A percentile compares a stretch with the other conserved stretches of the same genome.
Evolutionary conservation across 2,797 vertebrate genomes (phyloP).

Genomic region (Trichosurus vulpecula): DNA sequence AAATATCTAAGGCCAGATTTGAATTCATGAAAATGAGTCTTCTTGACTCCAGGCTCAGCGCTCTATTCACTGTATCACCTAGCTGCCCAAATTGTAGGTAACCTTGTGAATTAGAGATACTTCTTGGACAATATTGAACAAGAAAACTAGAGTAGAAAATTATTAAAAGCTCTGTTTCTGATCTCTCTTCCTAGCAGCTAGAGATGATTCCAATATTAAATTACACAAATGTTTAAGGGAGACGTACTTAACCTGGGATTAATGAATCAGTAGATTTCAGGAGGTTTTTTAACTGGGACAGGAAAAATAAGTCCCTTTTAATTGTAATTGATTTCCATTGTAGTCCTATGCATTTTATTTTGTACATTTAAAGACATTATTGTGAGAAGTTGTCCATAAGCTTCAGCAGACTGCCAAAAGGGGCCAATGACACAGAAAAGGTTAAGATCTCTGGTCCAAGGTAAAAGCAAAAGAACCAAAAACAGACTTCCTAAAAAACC

Average conservation of each 20-base stretch:
- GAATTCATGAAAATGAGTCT: not conserved
- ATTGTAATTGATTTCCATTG: not conserved
- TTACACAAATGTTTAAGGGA: not conserved
- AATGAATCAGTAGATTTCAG: not conserved
- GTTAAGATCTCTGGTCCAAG: not conserved
- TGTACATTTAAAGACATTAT: not conserved
- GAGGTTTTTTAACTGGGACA: not conserved
- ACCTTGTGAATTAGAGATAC: not conserved
- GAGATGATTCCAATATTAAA: not conserved
- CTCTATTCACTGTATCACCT: not conserved
- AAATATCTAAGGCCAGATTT: not conserved
- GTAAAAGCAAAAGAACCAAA: not conserved
- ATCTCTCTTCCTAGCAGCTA: not conserved
- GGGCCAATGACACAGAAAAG: not conserved
- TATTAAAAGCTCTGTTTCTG: not conserved
- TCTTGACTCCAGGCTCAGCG: not conserved
- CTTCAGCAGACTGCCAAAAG: not conserved
- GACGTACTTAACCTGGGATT: not conserved
- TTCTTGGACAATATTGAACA: not conserved
- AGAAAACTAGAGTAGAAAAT: not conserved
- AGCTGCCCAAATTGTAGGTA: not conserved
- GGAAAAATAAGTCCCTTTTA: not conserved
- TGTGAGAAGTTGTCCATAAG: not conserved
- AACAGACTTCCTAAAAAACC: not conserved
- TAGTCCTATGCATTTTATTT: not conserved